Evolutionary conservation across 2,113 vertebrate species (phyloP).

Genomic region (Bucco capensis): DNA sequence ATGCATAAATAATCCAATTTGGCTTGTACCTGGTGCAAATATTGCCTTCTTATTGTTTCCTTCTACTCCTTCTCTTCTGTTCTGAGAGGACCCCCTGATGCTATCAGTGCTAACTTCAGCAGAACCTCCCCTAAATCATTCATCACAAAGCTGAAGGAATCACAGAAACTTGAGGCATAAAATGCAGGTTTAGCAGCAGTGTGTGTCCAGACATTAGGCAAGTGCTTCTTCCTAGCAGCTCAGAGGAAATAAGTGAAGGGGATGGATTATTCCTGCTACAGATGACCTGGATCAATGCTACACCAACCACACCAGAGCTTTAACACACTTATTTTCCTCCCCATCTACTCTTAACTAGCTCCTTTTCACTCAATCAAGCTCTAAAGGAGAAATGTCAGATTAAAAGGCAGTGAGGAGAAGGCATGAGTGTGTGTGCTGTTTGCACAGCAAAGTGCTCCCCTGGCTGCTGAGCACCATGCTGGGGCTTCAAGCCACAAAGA

Average conservation of each 20-base stretch:
- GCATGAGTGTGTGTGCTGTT: constrained; percentile 32
- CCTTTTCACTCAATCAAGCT: constrained; percentile 1
- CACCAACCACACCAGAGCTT: not conserved
- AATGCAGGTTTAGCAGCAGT: constrained; percentile 12
- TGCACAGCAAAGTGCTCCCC: constrained; percentile 20
- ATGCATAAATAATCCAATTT: not conserved
- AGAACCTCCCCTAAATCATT: constrained; percentile 42
- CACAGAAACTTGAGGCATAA: constrained; percentile 54
- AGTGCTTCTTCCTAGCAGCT: constrained; percentile 38
- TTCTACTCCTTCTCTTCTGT: constrained; percentile 16
- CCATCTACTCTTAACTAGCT: not conserved
- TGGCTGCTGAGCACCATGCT: constrained; percentile 37
- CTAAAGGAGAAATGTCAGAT: constrained; percentile 32
- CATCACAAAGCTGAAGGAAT: constrained; percentile 39
- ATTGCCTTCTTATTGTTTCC: not conserved
- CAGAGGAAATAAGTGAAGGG: constrained; percentile 52
- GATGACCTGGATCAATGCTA: not conserved
- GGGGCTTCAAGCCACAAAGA: constrained; percentile 38
- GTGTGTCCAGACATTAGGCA: constrained; percentile 25
- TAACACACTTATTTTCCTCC: not conserved
- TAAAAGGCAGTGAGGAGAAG: constrained; percentile 41
- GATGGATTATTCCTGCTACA: not conserved
- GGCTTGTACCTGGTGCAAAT: not conserved
- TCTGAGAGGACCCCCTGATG: constrained; percentile 30
- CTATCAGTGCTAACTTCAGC: constrained; percentile 42